Conservation (phyloP, 2,113 vertebrate genomes). For the Cromileptes altivelis region DNA sequence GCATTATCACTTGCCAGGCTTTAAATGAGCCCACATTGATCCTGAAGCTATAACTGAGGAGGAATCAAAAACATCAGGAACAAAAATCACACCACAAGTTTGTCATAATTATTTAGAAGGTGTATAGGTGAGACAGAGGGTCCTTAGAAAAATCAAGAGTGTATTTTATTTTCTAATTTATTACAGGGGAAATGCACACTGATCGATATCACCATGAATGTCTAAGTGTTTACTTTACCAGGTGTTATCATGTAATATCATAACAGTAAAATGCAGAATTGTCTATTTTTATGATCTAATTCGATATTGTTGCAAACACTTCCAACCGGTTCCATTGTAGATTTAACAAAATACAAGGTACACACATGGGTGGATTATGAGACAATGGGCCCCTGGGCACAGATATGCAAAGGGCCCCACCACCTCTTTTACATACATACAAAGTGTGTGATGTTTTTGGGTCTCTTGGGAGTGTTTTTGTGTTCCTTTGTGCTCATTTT, state of each 20-base stretch:
- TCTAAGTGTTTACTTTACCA: background rate
- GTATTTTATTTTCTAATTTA: background rate
- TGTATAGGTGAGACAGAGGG: no score
- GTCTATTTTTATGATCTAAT: background rate
- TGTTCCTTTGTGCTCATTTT: no score
- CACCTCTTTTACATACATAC: no score
- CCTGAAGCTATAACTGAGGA: background rate
- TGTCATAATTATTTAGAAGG: background rate
- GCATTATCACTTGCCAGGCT: background rate
- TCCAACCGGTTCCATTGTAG: background rate
- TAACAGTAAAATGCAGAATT: background rate
- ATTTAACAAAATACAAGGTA: background rate
- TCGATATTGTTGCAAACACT: background rate
- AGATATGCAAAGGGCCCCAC: no score
- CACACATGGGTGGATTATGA: background rate
- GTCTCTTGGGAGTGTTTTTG: no score
- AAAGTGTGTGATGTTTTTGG: no score
- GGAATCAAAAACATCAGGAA: background rate
- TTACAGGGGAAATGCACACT: background rate
- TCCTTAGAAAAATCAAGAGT: background rate
- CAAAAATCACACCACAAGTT: background rate
- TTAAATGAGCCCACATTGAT: conserved; percentile 13
- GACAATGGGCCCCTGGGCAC: no score
- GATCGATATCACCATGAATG: background rate
- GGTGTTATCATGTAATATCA: background rate